phyloP scores from a whole-genome alignment of 2,888 invertebrate species.

The Tetanocera ferruginea region DNA sequence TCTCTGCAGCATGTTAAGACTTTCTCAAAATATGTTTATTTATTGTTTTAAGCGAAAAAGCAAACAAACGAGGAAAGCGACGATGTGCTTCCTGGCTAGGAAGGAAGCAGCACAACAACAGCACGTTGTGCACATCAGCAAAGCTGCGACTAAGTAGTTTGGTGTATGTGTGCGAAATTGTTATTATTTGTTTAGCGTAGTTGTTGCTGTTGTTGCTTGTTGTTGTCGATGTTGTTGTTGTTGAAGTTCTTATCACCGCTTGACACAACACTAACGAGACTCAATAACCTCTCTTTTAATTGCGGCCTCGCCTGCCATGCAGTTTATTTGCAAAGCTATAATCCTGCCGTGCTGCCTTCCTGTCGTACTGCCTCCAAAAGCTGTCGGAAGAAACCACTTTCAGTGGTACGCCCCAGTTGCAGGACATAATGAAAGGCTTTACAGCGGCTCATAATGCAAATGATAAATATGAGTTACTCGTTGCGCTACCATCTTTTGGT shows the following conservation, averaged over 20 bases:
- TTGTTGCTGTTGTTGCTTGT: neutral
- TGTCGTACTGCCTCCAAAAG: neutral
- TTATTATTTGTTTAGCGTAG: slow-evolving; percentile 30
- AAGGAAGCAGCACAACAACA: neutral
- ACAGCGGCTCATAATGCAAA: neutral
- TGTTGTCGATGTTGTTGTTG: slow-evolving; percentile 22
- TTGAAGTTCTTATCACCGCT: slow-evolving; percentile 16
- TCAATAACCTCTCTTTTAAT: slow-evolving; percentile 11
- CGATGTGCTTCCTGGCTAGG: neutral
- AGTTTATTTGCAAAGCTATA: too few species aligned
- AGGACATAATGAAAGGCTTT: slow-evolving; percentile 12
- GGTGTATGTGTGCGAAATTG: slow-evolving; percentile 8
- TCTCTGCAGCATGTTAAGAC: neutral
- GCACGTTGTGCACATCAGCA: neutral
- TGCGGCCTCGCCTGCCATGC: neutral
- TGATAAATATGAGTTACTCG: neutral
- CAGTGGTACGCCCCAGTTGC: neutral
- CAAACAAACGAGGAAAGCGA: neutral
- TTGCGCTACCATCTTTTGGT: neutral
- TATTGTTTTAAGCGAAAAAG: neutral
- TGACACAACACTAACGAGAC: slow-evolving; percentile 21
- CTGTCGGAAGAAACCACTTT: neutral
- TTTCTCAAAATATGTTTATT: neutral
- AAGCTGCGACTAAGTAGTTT: neutral
- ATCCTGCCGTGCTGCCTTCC: neutral